Base-by-base conservation (phyloP, 2,888 invertebrate genomes). In the Atherix ibis region DNA sequence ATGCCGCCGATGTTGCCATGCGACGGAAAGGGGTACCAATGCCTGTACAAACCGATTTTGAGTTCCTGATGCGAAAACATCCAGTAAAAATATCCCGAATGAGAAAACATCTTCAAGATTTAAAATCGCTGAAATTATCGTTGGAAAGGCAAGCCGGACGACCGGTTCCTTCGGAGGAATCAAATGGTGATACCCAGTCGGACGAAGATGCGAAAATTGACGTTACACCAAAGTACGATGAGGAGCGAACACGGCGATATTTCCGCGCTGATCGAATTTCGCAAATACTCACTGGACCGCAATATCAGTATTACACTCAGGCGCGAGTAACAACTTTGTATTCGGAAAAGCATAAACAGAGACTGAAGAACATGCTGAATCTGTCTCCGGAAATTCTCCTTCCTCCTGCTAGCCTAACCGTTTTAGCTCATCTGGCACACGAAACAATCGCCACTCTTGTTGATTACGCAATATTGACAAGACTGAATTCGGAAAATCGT, bases 391-490 rank as follows among this genome's bases (percentile, higher is more conserved):
- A 78, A 42, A 53, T 75, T 14, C 70, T 66, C 27, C 66, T 81
- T 31, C 63, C 70, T 0, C 58, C 64, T 13, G 63, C 71, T 31
- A 82, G 81, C 0, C 63, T 82, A 46, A 81, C 82, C 51, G 76
- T 89, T 3, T 57, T 92, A 40, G 73, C 80, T 30, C 91, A 88
- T 52, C 65, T 89, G 43, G 87, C 88, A 0, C 85, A 85, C 54
- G 89, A 92, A 63, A 85, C 85, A 0, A 80, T 92, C 5, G 89
- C 89, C 0, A 81, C 87, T 53, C 73, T 91, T 37, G 76, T 85
- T 2, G 91, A 91, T 59, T 73, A 79, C 45, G 79, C 84, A 0
- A 73, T 89, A 40, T 54, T 89, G 31, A 76, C 88, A 2, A 67
- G 87, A 28, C 73, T 84, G 48, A 88, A 88, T 53, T 70, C 70